Percentiles rank a stretch among this genome's conserved stretches.
These are phyloP conservation scores for Nerophis ophidion DNA, from an alignment of 2,113 vertebrate genomes.

Conservation along the genomic window DNA sequence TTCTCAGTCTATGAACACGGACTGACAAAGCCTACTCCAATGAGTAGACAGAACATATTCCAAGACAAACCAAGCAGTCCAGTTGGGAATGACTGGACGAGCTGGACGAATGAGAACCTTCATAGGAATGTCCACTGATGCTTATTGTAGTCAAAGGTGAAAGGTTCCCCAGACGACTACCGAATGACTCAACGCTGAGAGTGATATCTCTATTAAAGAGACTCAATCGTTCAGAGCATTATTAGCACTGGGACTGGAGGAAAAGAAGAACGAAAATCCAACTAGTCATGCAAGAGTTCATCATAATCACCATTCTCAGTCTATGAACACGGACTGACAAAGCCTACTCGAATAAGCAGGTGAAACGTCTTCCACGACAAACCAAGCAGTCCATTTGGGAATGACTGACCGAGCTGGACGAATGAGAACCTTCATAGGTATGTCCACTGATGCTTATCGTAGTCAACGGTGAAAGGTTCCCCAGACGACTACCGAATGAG, in stretches of 20 bases:
- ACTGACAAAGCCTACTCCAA: no score
- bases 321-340: no score
- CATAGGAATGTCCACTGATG: slow-evolving; percentile 12
- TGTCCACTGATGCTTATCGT: slow-evolving; percentile 27
- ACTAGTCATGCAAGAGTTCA: slow-evolving; percentile 36
- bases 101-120: no score
- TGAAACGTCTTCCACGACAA: no score
- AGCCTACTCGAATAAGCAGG: no score
- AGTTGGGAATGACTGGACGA: no score
- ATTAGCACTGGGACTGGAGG: background rate
- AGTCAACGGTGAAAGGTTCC: slow-evolving; percentile 37
- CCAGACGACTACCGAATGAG: slow-evolving; percentile 23
- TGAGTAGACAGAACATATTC: no score
- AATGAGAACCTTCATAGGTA: no score
- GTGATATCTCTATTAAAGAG: slow-evolving; percentile 36
- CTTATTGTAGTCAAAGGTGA: slow-evolving; percentile 28
- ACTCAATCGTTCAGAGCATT: slow-evolving; percentile 27
- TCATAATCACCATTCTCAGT: slow-evolving; percentile 18
- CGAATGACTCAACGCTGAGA: slow-evolving; percentile 25
- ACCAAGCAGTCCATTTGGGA: no score
- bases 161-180: slow-evolving; percentile 33
- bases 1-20: no score
- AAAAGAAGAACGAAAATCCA: slow-evolving; percentile 1
- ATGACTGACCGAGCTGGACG: no score
- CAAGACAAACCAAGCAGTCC: no score